A percentile compares a stretch with the other conserved stretches of the same genome.
These are phyloP conservation scores for Drosophila pectinifera DNA, from an alignment of 1,140 invertebrate genomes.

Conservation along the genomic window DNA sequence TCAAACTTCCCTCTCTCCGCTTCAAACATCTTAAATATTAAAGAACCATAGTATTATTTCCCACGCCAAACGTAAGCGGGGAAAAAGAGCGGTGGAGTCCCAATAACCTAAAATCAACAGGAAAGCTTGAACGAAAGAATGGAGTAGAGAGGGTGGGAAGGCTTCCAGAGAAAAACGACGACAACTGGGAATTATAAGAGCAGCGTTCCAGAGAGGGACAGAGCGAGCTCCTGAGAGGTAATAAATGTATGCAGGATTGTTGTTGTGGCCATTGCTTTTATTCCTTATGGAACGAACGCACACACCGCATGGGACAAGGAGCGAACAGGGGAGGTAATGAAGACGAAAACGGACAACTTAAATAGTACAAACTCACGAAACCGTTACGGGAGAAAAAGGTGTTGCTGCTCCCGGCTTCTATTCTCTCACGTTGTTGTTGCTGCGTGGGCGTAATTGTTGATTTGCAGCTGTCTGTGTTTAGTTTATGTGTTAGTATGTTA, in stretches of 20 bases:
- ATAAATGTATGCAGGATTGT: conserved; percentile 43
- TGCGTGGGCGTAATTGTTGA: conserved; percentile 49
- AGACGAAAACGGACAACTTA: conserved; percentile 28
- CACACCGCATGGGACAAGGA: conserved; percentile 21
- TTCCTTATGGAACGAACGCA: conserved; percentile 22
- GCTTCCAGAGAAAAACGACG: conserved; percentile 18
- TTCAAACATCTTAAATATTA: conserved; percentile 16
- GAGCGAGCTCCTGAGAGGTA: conserved; percentile 26
- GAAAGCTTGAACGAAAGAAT: conserved; percentile 2
- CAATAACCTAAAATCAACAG: conserved; percentile 40
- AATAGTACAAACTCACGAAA: conserved; percentile 55
- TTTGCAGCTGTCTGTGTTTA: conserved; percentile 7
- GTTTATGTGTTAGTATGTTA: conserved; percentile 1
- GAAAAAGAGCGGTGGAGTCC: neutral
- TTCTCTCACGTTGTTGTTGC: conserved; percentile 12
- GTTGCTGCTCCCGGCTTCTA: conserved; percentile 36
- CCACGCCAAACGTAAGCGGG: neutral
- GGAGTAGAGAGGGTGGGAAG: neutral
- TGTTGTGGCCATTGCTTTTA: conserved; percentile 38
- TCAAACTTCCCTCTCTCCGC: conserved; percentile 1
- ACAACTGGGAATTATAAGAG: conserved; percentile 12
- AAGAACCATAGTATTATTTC: conserved; percentile 5
- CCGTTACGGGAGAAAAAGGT: conserved; percentile 37
- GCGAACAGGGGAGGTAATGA: conserved; percentile 20
- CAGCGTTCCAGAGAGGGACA: conserved; percentile 4